These are phyloP conservation scores for Eulemur mongoz DNA, from an alignment of 2,797 vertebrate genomes.

Conservation along the genomic window DNA sequence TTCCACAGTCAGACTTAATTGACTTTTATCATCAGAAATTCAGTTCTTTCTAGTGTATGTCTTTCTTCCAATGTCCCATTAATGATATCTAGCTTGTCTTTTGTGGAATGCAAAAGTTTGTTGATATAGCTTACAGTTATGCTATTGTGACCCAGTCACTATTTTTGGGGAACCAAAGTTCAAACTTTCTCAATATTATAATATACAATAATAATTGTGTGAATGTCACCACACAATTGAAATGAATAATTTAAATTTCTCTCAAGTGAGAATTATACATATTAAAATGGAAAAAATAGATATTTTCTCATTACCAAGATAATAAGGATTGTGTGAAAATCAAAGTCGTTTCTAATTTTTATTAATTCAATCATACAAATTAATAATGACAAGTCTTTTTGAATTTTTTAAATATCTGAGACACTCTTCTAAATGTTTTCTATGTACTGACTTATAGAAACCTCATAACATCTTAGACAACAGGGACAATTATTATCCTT, in stretches of 20 bases:
- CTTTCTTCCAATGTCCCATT: background rate
- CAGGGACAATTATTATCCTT: background rate
- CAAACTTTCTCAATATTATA: background rate
- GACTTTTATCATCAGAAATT: slow-evolving; percentile 18
- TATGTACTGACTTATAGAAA: background rate
- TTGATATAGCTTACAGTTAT: background rate
- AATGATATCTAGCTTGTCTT: background rate
- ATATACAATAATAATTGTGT: background rate
- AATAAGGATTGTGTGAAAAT: background rate
- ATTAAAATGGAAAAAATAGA: background rate
- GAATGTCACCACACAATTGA: background rate
- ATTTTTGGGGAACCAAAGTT: background rate
- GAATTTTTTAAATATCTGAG: background rate
- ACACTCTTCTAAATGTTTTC: background rate
- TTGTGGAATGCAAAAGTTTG: background rate
- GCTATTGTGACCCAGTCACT: background rate
- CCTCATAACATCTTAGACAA: background rate
- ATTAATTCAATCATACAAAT: background rate
- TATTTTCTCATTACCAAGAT: background rate
- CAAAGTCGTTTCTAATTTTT: background rate
- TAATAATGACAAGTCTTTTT: background rate
- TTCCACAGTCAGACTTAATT: background rate
- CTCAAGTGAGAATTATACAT: background rate
- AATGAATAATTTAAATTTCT: background rate
- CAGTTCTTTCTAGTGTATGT: slow-evolving; percentile 2